Conservation (phyloP, 2,113 vertebrate species). For the Podarcis raffonei region DNA sequence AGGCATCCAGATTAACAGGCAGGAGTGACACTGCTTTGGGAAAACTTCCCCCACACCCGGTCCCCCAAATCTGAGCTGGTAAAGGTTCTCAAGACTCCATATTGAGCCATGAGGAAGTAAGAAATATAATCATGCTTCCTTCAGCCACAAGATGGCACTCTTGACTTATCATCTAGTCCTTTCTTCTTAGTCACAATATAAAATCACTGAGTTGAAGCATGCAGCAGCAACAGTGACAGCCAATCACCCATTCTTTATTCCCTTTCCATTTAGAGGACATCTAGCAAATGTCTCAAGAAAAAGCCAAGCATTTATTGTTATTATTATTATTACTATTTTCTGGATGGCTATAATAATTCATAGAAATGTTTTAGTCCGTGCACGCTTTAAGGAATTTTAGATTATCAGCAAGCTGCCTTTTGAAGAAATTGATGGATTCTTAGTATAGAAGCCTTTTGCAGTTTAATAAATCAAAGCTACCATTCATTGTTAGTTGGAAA, state of each 20-base stretch:
- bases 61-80: not conserved
- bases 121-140: not conserved
- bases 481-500: not conserved
- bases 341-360: not conserved
- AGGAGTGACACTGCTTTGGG: not conserved
- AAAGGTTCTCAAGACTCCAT: not conserved
- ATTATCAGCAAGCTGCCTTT: not conserved
- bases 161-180: not conserved
- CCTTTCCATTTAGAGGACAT: not conserved
- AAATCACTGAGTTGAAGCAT: not conserved
- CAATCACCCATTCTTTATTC: not conserved
- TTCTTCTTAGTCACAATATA: not conserved
- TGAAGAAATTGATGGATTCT: not conserved
- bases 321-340: not conserved
- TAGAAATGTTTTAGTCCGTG: not conserved
- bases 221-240: fast-evolving
- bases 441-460: not conserved
- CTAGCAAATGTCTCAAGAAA: not conserved
- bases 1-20: too few species aligned
- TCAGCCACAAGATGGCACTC: slow-evolving; percentile 61
- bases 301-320: not conserved
- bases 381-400: not conserved
- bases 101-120: fast-evolving
- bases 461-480: not conserved
- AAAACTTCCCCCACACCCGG: not conserved